Evolutionary conservation across 2,113 vertebrate species (phyloP), one percentile per base, ranked within the genome.

Genomic region (Protobothrops flavoviridis): DNA sequence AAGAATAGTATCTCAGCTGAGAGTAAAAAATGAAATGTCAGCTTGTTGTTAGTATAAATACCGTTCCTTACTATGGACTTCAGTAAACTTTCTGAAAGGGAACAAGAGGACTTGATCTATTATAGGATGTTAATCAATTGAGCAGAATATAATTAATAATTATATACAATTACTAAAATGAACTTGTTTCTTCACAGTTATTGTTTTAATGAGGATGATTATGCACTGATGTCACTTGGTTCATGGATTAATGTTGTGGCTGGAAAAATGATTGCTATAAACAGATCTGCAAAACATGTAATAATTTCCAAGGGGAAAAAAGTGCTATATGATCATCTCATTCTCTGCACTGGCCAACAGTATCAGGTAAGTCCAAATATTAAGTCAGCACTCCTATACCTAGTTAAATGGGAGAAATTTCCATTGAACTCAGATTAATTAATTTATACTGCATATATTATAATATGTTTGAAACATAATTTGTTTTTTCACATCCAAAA

Each of bases 271-370:
- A 98, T 97, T 26, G 97, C 96, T 96, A 99, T 99, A 95, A 96
- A 99, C 96, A 98, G 99, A 24, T 90, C 97, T 87, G 98, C 98
- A 96, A 99, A 98, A 95, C 96, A 98, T 0, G 95, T 99, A 0
- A 87, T 97, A 0, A 96, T 99, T 95, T 98, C 98, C n/a, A 91
- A 95, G 1, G 96, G 95, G 0, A 94, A 94, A 81, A 96, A 95
- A 15, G 97, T 99, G 15, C 97, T 97, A 0, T 99, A 99, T 0
- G 98, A 99, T 95, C 97, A 98, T 96, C 98, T 99, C 88, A 93
- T 99, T 93, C 98, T 99, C 92, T 99, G 99, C 57, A 98, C 97
- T 0, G 99, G 99, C 11, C 98, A 98, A 95, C 98, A 98, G 95
- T 99, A 99, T 97, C 98, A 98, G 98, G 99, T 99, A 91, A 98